Evolutionary conservation across 2,888 invertebrate species (phyloP), one percentile per base, ranked within the genome.

Genomic region (Dicranocentrus wangi): DNA sequence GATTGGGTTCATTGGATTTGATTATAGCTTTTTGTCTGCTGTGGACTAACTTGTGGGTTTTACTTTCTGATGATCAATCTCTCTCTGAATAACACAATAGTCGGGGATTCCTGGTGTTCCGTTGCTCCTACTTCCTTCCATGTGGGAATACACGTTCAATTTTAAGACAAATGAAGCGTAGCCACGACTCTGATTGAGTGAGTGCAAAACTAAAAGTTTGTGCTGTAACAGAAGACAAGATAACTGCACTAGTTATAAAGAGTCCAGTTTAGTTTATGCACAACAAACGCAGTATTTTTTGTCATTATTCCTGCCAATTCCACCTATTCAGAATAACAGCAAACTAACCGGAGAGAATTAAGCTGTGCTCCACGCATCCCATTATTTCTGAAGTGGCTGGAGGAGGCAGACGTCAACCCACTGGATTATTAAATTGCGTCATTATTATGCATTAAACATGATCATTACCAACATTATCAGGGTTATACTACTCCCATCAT

Each of bases 111-210:
- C n/a, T n/a, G n/a, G n/a, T n/a, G n/a, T n/a, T n/a, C n/a, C n/a
- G n/a, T n/a, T n/a, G n/a, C n/a, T n/a, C n/a, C n/a, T n/a, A n/a
- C n/a, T n/a, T 10, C 8, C 7, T 42, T 10, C 13, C 8, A 10
- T 42, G 7, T 42, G 7, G 51, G 19, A 15, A 51, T 8, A 8
- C 19, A 17, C 15, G n/a, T 32, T 32, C 5, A 10, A 32, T 32
- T 32, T 32, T 3, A 53, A 19, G 1, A 58, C 25, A 58, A 58
- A 58, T 58, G 58, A 58, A 58, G 58, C 58, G 25, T 58, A 15
- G 7, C 53, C n/a, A n/a, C n/a, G n/a, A n/a, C n/a, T n/a, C n/a
- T n/a, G n/a, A n/a, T n/a, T n/a, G n/a, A n/a, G n/a, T n/a, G n/a
- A n/a, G n/a, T n/a, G n/a, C n/a, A n/a, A n/a, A n/a, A n/a, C n/a